phyloP scores from a whole-genome alignment of 2,888 invertebrate species.

The Tenodera sinensis region DNA sequence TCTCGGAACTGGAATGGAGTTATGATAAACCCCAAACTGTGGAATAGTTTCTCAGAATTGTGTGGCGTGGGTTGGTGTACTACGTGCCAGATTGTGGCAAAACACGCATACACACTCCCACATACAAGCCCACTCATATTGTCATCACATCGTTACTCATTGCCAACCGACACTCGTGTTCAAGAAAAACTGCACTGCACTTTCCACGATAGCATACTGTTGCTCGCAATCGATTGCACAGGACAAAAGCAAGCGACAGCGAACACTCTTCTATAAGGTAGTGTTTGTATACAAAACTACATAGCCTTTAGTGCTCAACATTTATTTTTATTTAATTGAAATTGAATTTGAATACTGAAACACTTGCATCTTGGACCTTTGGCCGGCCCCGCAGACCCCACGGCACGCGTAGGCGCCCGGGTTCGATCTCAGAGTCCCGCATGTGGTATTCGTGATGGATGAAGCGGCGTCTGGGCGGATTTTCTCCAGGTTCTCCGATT shows the following conservation, averaged over 20 bases:
- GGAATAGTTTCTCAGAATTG: background rate
- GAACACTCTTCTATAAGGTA: background rate
- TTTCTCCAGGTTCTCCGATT: too few species aligned
- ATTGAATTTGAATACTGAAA: too few species aligned
- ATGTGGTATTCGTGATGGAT: too few species aligned
- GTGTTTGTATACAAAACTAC: too few species aligned
- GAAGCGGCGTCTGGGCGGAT: too few species aligned
- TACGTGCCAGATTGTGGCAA: background rate
- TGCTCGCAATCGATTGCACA: background rate
- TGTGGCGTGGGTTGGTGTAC: background rate
- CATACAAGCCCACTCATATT: background rate
- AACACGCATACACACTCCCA: background rate
- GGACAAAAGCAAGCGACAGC: background rate
- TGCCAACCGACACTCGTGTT: background rate
- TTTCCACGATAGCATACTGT: background rate
- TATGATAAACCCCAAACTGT: background rate
- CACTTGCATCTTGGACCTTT: too few species aligned
- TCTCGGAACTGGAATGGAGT: background rate
- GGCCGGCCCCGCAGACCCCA: too few species aligned
- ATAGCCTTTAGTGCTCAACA: too few species aligned
- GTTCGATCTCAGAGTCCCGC: too few species aligned
- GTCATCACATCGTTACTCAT: background rate
- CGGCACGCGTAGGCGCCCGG: too few species aligned
- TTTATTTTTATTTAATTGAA: too few species aligned
- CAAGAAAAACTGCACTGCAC: background rate